Base-by-base conservation (phyloP, 1,140 invertebrate genomes). In the Drosophila bocki region DNA sequence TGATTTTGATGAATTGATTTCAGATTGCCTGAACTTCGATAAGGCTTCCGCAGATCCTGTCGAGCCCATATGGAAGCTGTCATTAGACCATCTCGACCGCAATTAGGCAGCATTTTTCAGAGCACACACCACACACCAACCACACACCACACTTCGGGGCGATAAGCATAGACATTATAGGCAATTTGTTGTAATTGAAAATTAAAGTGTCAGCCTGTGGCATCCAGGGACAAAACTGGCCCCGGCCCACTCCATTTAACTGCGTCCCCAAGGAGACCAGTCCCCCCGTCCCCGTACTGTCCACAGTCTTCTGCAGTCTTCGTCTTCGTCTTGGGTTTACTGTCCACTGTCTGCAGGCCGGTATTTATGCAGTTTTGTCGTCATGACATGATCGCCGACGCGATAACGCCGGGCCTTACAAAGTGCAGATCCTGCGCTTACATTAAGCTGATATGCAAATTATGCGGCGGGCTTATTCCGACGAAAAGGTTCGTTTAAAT, bases 161-260 rank as follows among this genome's bases (percentile, higher is more conserved):
- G 86, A 90, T 90, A 90, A 90, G 85, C 78, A 90, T 90, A 90
- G 85, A 90, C 86, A 90, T 90, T 90, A 90, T 90, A 82, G 85
- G 85, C 85, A 90, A 90, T 90, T 90, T 90, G 85, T 90, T 90
- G 85, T 90, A 90, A 90, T 90, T 90, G 85, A 90, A 90, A 90
- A 90, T 90, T 90, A 90, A 90, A 90, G 85, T 90, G 85, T 90
- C 86, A 91, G 85, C 85, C 85, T 91, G 82, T 85, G 85, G 85
- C 85, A 75, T 82, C 76, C 62, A 77, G 75, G 72, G 58, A 79
- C 71, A 80, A 56, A 85, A 59, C 81, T 77, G 74, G 61, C 29
- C 37, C 47, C 19, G 35, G 33, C 57, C 33, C 32, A 22, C 63
- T 22, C 56, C 39, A 56, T 56, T 56, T 56, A 56, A 39, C 32